A percentile compares a stretch with the other conserved stretches of the same genome.
These are phyloP conservation scores for Athalia cordata DNA, from an alignment of 2,888 invertebrate species.

Conservation along the genomic window DNA sequence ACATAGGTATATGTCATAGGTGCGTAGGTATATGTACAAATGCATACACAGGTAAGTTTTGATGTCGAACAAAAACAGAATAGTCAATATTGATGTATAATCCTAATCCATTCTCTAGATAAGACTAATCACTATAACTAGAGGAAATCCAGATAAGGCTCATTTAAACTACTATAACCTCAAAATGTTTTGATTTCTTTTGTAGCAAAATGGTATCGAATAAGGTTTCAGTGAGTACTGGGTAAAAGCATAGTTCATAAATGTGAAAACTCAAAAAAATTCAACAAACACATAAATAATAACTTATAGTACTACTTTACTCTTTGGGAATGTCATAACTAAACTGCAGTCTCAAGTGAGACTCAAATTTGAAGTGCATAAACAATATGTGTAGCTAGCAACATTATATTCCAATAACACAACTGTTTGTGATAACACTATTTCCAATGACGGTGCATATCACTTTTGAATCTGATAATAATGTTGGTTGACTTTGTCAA, in stretches of 20 bases:
- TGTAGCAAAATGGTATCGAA: background rate
- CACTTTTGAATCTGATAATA: conserved; percentile 17
- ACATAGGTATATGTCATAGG: background rate
- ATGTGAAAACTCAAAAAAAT: background rate
- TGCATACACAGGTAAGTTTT: background rate
- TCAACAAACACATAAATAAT: background rate
- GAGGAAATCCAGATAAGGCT: conserved; percentile 7
- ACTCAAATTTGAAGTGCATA: background rate
- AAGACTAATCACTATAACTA: conserved; percentile 4
- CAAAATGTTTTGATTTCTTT: background rate
- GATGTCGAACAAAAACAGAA: background rate
- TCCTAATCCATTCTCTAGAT: background rate
- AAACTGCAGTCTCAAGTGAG: background rate
- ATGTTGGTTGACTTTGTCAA: conserved; percentile 35
- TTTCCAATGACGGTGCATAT: background rate
- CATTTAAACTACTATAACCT: background rate
- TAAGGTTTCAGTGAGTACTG: background rate
- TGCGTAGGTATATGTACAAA: background rate
- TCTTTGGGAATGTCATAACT: background rate
- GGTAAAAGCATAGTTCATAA: background rate
- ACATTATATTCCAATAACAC: background rate
- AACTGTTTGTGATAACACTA: background rate
- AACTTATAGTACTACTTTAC: background rate
- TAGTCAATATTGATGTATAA: background rate
- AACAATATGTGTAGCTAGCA: conserved; percentile 5